Evolutionary conservation across 1,140 invertebrate genomes (phyloP), one percentile per base, ranked within the genome.

Genomic region (Diorhabda carinulata): DNA sequence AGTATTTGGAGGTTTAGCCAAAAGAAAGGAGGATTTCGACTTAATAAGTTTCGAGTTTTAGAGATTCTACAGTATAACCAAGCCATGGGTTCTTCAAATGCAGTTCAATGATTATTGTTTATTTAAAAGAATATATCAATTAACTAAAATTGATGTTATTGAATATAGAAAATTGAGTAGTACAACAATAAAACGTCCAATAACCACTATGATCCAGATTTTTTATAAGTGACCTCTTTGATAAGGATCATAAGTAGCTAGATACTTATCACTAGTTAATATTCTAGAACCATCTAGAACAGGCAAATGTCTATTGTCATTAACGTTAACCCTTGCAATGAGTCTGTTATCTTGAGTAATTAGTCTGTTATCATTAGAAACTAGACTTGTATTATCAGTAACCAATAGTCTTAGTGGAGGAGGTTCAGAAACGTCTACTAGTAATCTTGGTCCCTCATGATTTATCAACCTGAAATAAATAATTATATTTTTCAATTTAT

Each of bases 211-310:
- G 25, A 25, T 25, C 25, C 25, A 1, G n/a, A 4, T 8, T 52
- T 2, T n/a, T 71, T 78, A 80, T 47, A 81, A 66, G 72, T 81
- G 80, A 6, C 79, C 79, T 41, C 80, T 65, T 70, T 80, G 78
- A 76, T 80, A 81, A 9, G 80, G 74, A 72, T 80, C 78, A 71
- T 80, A 81, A 68, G 72, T 79, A 5, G 73, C 68, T 64, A 81
- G 73, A 74, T 80, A 81, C 68, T 81, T 81, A 76, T 81, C 79
- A 4, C 6, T n/a, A 47, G 75, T 69, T 67, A 81, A 70, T 63
- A 81, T 71, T 61, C 78, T 70, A 60, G 76, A 71, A 61, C 73
- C 74, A 61, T 79, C 78, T 44, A 76, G 73, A 61, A 78, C 72
- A 59, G 76, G 68, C 68, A 80, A 73, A 73, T 80, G 78, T 43